phyloP scores from a whole-genome alignment of 2,797 vertebrate genomes.

The Siniperca scherzeri region DNA sequence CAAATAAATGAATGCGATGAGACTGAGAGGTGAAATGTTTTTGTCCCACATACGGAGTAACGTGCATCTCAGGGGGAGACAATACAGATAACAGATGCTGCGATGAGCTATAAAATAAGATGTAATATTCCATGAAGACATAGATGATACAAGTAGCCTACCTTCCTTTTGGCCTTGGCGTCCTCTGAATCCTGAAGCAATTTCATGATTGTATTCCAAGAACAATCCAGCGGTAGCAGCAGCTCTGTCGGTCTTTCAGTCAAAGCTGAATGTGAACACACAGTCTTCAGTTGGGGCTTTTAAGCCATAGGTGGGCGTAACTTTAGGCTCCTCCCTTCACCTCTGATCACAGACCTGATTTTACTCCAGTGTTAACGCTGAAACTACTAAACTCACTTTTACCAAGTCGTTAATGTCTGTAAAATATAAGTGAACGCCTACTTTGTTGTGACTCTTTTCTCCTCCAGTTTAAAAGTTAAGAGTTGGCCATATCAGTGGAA shows the following conservation, averaged over 20 bases:
- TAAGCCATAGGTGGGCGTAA: conserved; percentile 16
- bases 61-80: background rate
- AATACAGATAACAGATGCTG: rapidly evolving
- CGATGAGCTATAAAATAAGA: background rate
- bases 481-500: background rate
- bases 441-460: background rate
- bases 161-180: conserved; percentile 48
- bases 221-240: background rate
- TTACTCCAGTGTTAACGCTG: background rate
- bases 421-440: background rate
- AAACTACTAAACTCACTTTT: background rate
- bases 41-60: background rate
- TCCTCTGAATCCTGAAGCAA: conserved; percentile 42
- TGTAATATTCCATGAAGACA: background rate
- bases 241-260: background rate
- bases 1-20: background rate
- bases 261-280: background rate
- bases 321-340: conserved; percentile 47
- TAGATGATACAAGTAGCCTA: conserved; percentile 1
- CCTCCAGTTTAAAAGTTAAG: background rate
- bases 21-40: too few relatives aligned
- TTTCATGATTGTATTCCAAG: conserved; percentile 52
- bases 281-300: background rate
- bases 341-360: background rate
- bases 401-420: background rate